Base-by-base conservation (phyloP, 2,797 vertebrate genomes). In the Eulemur albifrons region DNA sequence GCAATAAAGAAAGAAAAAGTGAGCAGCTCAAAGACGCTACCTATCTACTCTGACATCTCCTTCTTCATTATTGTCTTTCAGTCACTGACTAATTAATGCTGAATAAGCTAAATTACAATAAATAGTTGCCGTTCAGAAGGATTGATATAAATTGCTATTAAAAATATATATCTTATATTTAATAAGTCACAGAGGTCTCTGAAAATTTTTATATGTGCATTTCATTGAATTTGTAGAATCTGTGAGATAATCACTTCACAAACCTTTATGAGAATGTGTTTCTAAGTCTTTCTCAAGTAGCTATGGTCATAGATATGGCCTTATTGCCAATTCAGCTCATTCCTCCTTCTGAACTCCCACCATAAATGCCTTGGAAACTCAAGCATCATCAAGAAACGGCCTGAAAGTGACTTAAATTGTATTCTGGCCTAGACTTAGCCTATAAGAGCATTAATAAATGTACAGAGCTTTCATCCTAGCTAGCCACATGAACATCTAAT, bases 21-120 rank as follows among this genome's bases (percentile, higher is more conserved):
- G 77, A 38, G 4, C 13, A 25, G 63, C 18, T 4, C 50, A 35
- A 35, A 57, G n/a, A 43, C 13, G 61, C 38, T 79, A 30, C 40
- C 21, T 69, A 27, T 21, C 32, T 32, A 21, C 11, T 75, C 43
- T 86, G 61, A 38, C 52, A 92, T n/a, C 27, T 63, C 30, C 20
- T 12, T 92, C 20, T 77, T 52, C 59, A 48, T 30, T 75, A 27
- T 54, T 87, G 54, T 43, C 77, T 86, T 88, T 70, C 21, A 79
- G 65, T 63, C 11, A 91, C 45, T 2, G 25, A 57, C 50, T 77
- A 63, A 88, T 92, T 89, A 94, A 90, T 61, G 83, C 77, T 90
- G 84, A 81, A 95, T 93, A 96, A 70, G 13, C 30, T 73, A 82
- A 77, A 82, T 38, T 77, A 77, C n/a, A 61, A 52, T 7, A n/a